phyloP scores from a whole-genome alignment of 2,113 vertebrate genomes.

The Dipodomys spectabilis region DNA sequence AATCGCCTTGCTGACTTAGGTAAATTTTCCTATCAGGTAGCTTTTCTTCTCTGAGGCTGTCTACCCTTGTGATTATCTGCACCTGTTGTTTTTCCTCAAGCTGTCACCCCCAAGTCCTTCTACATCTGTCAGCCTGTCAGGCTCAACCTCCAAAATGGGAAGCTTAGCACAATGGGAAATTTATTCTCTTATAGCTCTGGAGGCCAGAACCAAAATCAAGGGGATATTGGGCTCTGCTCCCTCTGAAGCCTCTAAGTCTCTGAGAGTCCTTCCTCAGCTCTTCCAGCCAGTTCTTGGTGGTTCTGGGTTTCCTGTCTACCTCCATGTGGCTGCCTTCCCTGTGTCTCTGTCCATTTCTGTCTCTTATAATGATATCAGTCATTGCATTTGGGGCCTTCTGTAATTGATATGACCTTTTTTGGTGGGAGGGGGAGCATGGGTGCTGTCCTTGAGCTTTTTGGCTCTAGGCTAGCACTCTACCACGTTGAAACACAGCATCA shows the following conservation, averaged over 20 bases:
- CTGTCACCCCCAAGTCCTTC: background rate
- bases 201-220: background rate
- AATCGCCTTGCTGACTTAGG: background rate
- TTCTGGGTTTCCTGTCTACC: background rate
- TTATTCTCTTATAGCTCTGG: background rate
- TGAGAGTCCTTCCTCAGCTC: background rate
- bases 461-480: too few relatives aligned
- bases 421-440: too few relatives aligned
- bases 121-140: background rate
- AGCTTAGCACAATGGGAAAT: background rate
- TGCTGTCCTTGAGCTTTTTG: too few relatives aligned
- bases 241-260: background rate
- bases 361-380: background rate
- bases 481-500: too few relatives aligned
- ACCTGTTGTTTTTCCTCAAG: background rate
- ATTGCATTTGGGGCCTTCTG: background rate
- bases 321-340: background rate
- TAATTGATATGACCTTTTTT: background rate
- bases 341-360: background rate
- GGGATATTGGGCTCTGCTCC: background rate
- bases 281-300: background rate
- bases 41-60: background rate
- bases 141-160: background rate
- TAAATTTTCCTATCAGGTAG: background rate
- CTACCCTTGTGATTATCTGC: background rate